A percentile compares a stretch with the other conserved stretches of the same genome.
These are phyloP conservation scores for Troglohyphantes excavatus DNA, from an alignment of 2,888 invertebrate genomes.

Conservation along the genomic window DNA sequence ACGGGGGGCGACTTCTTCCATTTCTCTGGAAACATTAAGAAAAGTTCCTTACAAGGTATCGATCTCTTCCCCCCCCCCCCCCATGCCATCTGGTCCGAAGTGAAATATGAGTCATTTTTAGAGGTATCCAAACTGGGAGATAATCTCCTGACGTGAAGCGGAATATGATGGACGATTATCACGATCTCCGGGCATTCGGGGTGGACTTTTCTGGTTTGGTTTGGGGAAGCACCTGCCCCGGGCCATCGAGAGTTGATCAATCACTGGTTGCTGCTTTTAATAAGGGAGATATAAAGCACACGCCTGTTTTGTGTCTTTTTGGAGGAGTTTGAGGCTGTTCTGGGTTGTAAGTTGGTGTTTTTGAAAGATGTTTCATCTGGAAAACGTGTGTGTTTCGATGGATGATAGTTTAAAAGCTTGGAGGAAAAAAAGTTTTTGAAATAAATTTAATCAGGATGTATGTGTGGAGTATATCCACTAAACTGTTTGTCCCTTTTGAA, in stretches of 20 bases:
- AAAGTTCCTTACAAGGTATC: slow-evolving; percentile 1
- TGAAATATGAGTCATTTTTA: slow-evolving; percentile 66
- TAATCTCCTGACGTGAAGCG: slow-evolving; percentile 52
- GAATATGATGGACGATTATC: slow-evolving; percentile 65
- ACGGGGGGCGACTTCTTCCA: slow-evolving; percentile 10
- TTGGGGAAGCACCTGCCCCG: slow-evolving; percentile 39
- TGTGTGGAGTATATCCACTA: too few species aligned
- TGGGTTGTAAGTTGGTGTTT: too few species aligned
- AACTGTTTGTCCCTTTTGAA: too few species aligned
- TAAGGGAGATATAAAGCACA: background rate
- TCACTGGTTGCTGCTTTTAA: slow-evolving; percentile 60
- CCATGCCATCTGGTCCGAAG: slow-evolving; percentile 39
- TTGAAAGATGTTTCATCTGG: too few species aligned
- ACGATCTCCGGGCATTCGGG: slow-evolving; percentile 17
- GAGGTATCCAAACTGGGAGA: slow-evolving; percentile 37
- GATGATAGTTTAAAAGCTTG: too few species aligned
- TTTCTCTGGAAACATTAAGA: slow-evolving; percentile 10
- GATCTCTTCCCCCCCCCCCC: background rate
- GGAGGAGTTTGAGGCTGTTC: background rate
- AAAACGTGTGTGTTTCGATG: too few species aligned
- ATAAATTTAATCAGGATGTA: too few species aligned
- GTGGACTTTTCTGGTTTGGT: slow-evolving; percentile 35
- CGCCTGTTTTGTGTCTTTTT: background rate
- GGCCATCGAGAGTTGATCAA: slow-evolving; percentile 31
- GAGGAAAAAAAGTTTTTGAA: too few species aligned